Percentiles rank a stretch among this genome's conserved stretches.
Evolutionary conservation across 2,888 invertebrate species (phyloP).

Genomic region (Plebejus anna): DNA sequence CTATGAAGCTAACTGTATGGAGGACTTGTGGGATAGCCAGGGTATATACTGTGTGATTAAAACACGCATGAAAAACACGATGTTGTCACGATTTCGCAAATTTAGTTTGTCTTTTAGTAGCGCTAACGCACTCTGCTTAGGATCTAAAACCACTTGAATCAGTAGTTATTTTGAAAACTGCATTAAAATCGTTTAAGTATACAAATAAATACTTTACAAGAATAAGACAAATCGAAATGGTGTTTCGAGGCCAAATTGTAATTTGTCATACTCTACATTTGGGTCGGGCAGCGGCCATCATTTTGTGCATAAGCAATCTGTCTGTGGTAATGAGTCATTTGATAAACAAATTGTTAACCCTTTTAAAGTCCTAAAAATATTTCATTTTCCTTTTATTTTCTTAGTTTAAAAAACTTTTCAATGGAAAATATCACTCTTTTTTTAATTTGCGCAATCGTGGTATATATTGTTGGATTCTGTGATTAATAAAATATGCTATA

Average conservation of each 20-base stretch:
- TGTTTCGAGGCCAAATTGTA: conserved; percentile 1
- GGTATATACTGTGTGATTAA: conserved; percentile 46
- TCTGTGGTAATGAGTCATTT: background rate
- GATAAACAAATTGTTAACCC: background rate
- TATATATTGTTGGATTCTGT: background rate
- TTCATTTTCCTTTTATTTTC: background rate
- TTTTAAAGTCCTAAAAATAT: background rate
- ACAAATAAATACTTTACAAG: conserved; percentile 33
- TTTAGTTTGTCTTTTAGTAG: background rate
- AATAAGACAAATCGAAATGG: conserved; percentile 44
- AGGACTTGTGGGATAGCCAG: conserved; percentile 78
- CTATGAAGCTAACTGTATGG: conserved; percentile 77
- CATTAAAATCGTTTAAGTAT: background rate
- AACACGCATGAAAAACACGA: background rate
- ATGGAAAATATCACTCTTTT: background rate
- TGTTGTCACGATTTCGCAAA: background rate
- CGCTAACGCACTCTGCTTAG: no score
- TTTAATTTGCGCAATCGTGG: background rate
- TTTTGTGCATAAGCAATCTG: background rate
- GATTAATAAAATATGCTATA: background rate
- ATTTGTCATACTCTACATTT: conserved; percentile 6
- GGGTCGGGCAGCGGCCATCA: background rate
- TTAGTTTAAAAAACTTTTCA: background rate
- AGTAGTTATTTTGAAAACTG: no score
- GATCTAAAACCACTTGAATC: no score